A percentile compares a stretch with the other conserved stretches of the same genome.
These are phyloP conservation scores for Timema cristinae DNA, from an alignment of 2,888 invertebrate species.

Conservation along the genomic window DNA sequence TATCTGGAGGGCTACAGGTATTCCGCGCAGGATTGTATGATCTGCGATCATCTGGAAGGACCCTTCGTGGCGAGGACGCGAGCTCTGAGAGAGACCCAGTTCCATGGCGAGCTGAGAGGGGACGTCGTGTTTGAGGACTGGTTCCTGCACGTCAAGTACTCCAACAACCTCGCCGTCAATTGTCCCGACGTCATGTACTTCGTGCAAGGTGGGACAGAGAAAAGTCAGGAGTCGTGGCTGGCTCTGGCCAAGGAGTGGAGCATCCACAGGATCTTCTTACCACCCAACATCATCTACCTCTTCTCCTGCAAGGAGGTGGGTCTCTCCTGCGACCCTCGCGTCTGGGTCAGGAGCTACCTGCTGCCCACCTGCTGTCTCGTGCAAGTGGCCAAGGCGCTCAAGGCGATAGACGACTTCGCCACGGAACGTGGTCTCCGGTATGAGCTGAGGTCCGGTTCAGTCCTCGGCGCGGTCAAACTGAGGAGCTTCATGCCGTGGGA, in stretches of 20 bases:
- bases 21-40: constrained; percentile 39
- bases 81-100: constrained; percentile 29
- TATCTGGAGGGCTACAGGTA: constrained; percentile 38
- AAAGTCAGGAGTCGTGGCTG: constrained; percentile 28
- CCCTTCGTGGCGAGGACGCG: constrained; percentile 37
- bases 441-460: constrained; percentile 39
- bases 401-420: constrained; percentile 34
- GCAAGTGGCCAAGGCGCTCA: constrained; percentile 34
- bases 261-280: constrained; percentile 26
- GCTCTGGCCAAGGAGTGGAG: constrained; percentile 29
- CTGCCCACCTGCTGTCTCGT: constrained; percentile 38
- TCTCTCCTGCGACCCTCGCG: constrained; percentile 31
- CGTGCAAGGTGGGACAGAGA: constrained; percentile 25
- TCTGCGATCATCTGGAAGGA: constrained; percentile 39
- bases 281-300: constrained; percentile 26
- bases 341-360: constrained; percentile 27
- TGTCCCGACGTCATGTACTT: constrained; percentile 42
- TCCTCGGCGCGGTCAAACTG: constrained; percentile 42
- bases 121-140: constrained; percentile 38
- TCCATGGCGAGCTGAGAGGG: constrained; percentile 31
- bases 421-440: constrained; percentile 35
- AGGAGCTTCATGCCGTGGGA: constrained; percentile 41
- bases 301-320: constrained; percentile 35
- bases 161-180: constrained; percentile 31
- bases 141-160: constrained; percentile 36